Evolutionary conservation across 2,888 invertebrate genomes (phyloP).

Genomic region (Laspeyria flexula): DNA sequence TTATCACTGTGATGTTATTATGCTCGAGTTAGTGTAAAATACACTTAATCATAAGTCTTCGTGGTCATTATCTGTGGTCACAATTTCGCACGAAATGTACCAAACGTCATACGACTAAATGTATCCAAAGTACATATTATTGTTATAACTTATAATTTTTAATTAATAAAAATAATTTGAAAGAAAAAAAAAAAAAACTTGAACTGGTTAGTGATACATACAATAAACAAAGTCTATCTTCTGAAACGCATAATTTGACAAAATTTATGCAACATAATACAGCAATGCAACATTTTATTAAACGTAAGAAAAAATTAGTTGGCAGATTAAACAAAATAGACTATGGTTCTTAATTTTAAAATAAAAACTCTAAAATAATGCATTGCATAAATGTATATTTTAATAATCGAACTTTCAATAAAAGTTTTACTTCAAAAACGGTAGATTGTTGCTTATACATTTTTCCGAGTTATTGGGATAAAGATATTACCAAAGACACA

Average conservation of each 20-base stretch:
- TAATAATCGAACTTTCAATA: too few species aligned
- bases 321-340: too few species aligned
- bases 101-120: not conserved
- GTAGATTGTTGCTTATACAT: too few species aligned
- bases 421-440: too few species aligned
- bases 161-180: slow-evolving; percentile 6
- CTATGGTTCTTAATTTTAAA: not conserved
- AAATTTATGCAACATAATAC: slow-evolving; percentile 39
- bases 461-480: slow-evolving; percentile 4
- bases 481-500: slow-evolving; percentile 9
- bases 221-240: slow-evolving; percentile 4
- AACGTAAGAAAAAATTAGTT: too few species aligned
- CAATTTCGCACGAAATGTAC: not conserved
- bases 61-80: slow-evolving; percentile 12
- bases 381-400: slow-evolving; percentile 6
- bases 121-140: not conserved
- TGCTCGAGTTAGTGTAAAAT: slow-evolving; percentile 12
- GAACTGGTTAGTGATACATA: not conserved
- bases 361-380: too few species aligned
- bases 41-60: slow-evolving; percentile 2
- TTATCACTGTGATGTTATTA: slow-evolving; percentile 7
- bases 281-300: slow-evolving; percentile 12
- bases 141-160: too few species aligned
- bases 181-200: slow-evolving; percentile 7
- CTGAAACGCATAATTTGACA: slow-evolving; percentile 17